Evolutionary conservation across 1,140 invertebrate genomes (phyloP).

Genomic region (Danaus plexippus): DNA sequence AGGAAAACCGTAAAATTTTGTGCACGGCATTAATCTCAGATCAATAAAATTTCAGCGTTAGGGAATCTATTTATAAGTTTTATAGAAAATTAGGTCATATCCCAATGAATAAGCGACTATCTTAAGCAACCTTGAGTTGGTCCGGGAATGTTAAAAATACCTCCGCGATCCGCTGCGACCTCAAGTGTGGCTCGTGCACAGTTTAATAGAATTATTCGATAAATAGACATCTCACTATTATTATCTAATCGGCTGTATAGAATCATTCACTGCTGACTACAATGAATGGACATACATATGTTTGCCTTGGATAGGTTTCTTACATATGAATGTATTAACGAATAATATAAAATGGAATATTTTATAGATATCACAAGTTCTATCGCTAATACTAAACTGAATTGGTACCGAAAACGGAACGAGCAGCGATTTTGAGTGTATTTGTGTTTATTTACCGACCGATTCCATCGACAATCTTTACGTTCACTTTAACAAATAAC

Average conservation of each 20-base stretch:
- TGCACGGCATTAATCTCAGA: constrained; percentile 8
- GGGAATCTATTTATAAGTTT: constrained; percentile 40
- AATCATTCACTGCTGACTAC: constrained; percentile 16
- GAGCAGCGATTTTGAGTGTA: no score
- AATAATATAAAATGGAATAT: no score
- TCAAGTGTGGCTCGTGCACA: constrained; percentile 34
- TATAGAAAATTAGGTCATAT: constrained; percentile 67
- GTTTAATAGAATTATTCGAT: constrained; percentile 43
- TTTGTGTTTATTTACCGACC: no score
- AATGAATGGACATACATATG: background rate
- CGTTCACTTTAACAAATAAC: no score
- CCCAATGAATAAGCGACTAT: constrained; percentile 64
- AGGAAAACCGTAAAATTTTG: constrained; percentile 9
- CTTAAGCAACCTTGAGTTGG: constrained; percentile 66
- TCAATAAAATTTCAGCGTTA: constrained; percentile 12
- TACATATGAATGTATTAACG: no score
- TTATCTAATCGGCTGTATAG: constrained; percentile 28
- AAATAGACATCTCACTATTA: constrained; percentile 30
- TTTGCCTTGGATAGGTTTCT: no score
- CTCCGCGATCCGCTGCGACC: constrained; percentile 41
- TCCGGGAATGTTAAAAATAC: constrained; percentile 71
- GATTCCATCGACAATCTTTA: no score
- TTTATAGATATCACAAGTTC: no score
- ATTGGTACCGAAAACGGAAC: no score
- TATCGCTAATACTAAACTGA: no score